Conservation (phyloP, 2,113 vertebrate genomes). For the Gavialis gangeticus region DNA sequence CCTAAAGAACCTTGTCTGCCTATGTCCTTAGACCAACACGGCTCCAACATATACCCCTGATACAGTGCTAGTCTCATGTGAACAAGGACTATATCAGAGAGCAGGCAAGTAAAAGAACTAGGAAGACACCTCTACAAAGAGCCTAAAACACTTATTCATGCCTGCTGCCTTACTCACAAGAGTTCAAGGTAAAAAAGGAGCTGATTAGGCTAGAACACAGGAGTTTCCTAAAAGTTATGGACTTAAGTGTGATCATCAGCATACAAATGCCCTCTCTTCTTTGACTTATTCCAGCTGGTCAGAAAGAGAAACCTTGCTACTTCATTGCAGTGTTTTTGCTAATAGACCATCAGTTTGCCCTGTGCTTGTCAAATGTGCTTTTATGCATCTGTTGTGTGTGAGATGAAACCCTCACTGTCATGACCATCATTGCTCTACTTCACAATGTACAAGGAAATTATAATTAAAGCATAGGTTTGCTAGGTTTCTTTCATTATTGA, state of each 20-base stretch:
- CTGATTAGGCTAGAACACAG: background rate
- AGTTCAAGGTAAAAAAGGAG: background rate
- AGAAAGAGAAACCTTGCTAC: fast-evolving
- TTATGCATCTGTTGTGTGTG: background rate
- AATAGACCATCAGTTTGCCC: background rate
- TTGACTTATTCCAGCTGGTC: background rate
- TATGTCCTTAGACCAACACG: too few species aligned
- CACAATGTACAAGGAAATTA: background rate
- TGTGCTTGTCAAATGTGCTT: background rate
- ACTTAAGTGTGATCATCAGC: background rate
- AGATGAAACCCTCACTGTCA: background rate
- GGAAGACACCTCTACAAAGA: background rate
- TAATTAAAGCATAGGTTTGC: background rate
- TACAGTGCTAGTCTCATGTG: background rate
- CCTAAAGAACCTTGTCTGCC: too few species aligned
- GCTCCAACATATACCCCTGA: background rate
- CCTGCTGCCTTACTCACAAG: background rate
- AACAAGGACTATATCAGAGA: background rate
- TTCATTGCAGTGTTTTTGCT: background rate
- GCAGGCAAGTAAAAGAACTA: background rate
- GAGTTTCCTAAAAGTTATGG: background rate
- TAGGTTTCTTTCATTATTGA: background rate
- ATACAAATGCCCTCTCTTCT: background rate
- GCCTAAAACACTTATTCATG: background rate
- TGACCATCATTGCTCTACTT: background rate